Percentiles rank a stretch among this genome's conserved stretches.
Evolutionary conservation across 1,140 invertebrate species (phyloP).

Genomic region (Drosophila takahashii): DNA sequence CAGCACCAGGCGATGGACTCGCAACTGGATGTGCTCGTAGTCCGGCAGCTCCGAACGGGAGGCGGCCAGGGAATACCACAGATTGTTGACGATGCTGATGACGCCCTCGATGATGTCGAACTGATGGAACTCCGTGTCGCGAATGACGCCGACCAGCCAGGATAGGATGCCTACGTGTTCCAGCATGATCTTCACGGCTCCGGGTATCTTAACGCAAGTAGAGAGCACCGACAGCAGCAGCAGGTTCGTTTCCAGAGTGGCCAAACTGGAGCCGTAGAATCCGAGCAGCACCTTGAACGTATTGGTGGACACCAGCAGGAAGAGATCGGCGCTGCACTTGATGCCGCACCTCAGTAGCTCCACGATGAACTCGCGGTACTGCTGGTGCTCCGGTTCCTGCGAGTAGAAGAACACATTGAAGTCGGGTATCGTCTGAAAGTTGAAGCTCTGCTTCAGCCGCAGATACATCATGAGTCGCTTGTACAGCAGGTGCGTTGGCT

Average conservation of each 20-base stretch:
- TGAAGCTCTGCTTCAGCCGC: slow-evolving; percentile 88
- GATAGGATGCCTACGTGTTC: slow-evolving; percentile 87
- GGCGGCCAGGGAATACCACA: slow-evolving; percentile 75
- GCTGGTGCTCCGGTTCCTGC: slow-evolving; percentile 86
- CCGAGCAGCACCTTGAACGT: slow-evolving; percentile 87
- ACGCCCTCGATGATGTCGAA: slow-evolving; percentile 82
- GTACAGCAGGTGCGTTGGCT: slow-evolving; percentile 88
- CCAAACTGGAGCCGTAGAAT: slow-evolving; percentile 85
- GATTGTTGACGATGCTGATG: slow-evolving; percentile 79
- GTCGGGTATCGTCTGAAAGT: slow-evolving; percentile 89
- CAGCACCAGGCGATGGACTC: slow-evolving; percentile 61
- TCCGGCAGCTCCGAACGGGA: slow-evolving; percentile 58
- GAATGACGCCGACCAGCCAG: slow-evolving; percentile 86
- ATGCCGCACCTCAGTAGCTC: slow-evolving; percentile 88
- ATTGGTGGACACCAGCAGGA: slow-evolving; percentile 86
- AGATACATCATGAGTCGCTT: slow-evolving; percentile 88
- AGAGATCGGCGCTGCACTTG: slow-evolving; percentile 86
- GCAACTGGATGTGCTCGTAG: slow-evolving; percentile 55
- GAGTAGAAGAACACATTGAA: slow-evolving; percentile 89
- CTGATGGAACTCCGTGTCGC: slow-evolving; percentile 76
- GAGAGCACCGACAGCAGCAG: slow-evolving; percentile 88
- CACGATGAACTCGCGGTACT: slow-evolving; percentile 88
- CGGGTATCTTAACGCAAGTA: slow-evolving; percentile 86
- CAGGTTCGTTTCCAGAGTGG: slow-evolving; percentile 72
- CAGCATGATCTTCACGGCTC: slow-evolving; percentile 87